Conservation (phyloP, 2,113 vertebrate species). For the Vanacampus margaritifer region DNA sequence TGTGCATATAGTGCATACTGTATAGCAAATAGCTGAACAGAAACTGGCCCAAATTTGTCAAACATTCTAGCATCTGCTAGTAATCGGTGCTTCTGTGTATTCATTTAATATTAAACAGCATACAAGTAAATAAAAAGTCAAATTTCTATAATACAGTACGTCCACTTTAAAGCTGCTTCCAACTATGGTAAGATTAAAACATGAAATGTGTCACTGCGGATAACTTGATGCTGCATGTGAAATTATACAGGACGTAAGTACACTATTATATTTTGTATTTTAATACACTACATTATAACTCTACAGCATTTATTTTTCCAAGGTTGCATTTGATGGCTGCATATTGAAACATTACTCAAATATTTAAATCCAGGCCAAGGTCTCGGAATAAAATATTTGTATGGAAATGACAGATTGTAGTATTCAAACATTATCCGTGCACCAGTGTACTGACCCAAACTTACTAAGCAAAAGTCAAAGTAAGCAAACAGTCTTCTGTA, state of each 20-base stretch:
- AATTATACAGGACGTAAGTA: background rate
- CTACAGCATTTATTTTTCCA: background rate
- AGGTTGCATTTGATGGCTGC: background rate
- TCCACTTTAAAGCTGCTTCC: no score
- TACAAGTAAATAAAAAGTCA: no score
- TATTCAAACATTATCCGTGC: slow-evolving; percentile 4
- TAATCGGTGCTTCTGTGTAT: no score
- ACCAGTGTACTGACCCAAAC: background rate
- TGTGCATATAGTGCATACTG: no score
- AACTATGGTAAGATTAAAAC: no score
- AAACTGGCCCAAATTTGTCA: no score
- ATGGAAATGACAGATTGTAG: background rate
- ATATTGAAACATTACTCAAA: background rate
- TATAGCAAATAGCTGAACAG: no score
- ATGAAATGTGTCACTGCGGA: no score
- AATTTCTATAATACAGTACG: no score
- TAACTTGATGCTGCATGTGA: background rate
- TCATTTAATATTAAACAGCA: no score
- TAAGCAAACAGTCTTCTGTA: slow-evolving; percentile 39
- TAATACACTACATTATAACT: background rate
- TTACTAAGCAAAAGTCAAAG: slow-evolving; percentile 19
- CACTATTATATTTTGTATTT: background rate
- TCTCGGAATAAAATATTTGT: background rate
- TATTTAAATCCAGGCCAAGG: background rate
- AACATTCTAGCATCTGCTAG: no score